A percentile compares a stretch with the other conserved stretches of the same genome.
These are phyloP conservation scores for Stramonita haemastoma DNA, from an alignment of 2,888 invertebrate genomes.

Conservation along the genomic window DNA sequence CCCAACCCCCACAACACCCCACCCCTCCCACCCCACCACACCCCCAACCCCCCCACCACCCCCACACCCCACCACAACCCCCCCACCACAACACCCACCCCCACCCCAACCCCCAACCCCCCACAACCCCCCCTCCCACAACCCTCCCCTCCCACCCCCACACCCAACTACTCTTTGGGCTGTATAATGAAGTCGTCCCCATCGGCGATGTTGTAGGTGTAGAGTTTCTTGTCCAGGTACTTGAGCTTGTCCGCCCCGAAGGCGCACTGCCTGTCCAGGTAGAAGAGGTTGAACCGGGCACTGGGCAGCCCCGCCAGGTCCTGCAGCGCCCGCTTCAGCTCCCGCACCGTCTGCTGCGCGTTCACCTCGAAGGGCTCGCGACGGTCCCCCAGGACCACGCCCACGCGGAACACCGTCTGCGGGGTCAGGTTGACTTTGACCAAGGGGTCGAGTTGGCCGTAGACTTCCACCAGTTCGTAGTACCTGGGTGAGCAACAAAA, in stretches of 20 bases:
- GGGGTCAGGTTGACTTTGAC: conserved; percentile 88
- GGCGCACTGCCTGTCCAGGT: conserved; percentile 82
- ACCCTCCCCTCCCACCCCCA: not conserved
- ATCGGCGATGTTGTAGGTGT: conserved; percentile 82
- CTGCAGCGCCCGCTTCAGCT: conserved; percentile 78
- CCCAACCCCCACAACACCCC: not conserved
- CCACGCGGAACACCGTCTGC: conserved; percentile 81
- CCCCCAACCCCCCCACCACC: not conserved
- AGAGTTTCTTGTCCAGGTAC: conserved; percentile 91
- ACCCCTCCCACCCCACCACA: not conserved
- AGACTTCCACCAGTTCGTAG: conserved; percentile 88
- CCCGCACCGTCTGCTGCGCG: conserved; percentile 86
- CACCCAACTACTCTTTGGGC: conserved; percentile 28
- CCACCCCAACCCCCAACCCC: not conserved
- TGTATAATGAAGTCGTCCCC: conserved; percentile 61
- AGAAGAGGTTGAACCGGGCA: conserved; percentile 91
- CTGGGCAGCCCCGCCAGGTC: conserved; percentile 85
- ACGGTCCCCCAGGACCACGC: conserved; percentile 79
- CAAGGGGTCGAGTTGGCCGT: conserved; percentile 93
- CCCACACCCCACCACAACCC: not conserved
- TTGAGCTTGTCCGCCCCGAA: conserved; percentile 92
- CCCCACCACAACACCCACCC: not conserved
- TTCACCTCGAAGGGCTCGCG: conserved; percentile 80
- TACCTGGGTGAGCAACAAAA: conserved; percentile 81
- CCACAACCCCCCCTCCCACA: not conserved